Evolutionary conservation across 2,797 vertebrate species (phyloP), one percentile per base, ranked within the genome.

Genomic region (Diplodus sargus): DNA sequence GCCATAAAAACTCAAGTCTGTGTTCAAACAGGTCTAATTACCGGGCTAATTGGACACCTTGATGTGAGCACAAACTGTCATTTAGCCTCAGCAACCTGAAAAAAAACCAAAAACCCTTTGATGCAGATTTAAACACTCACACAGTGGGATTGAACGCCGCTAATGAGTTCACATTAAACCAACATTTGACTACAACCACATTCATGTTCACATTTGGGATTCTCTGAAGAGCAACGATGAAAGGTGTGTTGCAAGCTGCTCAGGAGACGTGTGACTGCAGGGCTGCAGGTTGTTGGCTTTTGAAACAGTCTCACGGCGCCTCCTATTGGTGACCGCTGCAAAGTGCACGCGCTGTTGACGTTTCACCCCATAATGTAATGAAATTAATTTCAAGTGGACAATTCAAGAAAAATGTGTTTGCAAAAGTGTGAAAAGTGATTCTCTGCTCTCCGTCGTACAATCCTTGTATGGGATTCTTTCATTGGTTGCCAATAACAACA

Each of bases 291-390:
- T 14, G 30, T 12, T 68, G 9, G 57, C 39, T 57, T 65, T 68
- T 76, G 59, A 58, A 80, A 59, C 69, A 85, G 83, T 92, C 84
- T 70, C 82, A 83, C 85, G 92, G 86, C 64, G 91, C 87, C 93
- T 87, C 88, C 94, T 73, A 79, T 66, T 90, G 95, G 91, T 67
- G 10, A 61, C 23, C 53, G 34, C 18, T 53, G 62, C 28, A 83
- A 85, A 88, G 45, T 84, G 73, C 87, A 89, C 2, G n/a, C 10
- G 1, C 23, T 30, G 18, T 43, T 63, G 30, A 23, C 22, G 61
- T 57, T 64, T 71, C 28, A n/a, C 42, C n/a, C n/a, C 54, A 30
- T 47, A 53, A 78, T 65, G 17, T 70, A 43, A 42, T 73, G 2
- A 53, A 56, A 20, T 73, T 63, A 3, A 59, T 51, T 83, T 59